phyloP scores from a whole-genome alignment of 2,888 invertebrate genomes.

The Crematogaster levior region DNA sequence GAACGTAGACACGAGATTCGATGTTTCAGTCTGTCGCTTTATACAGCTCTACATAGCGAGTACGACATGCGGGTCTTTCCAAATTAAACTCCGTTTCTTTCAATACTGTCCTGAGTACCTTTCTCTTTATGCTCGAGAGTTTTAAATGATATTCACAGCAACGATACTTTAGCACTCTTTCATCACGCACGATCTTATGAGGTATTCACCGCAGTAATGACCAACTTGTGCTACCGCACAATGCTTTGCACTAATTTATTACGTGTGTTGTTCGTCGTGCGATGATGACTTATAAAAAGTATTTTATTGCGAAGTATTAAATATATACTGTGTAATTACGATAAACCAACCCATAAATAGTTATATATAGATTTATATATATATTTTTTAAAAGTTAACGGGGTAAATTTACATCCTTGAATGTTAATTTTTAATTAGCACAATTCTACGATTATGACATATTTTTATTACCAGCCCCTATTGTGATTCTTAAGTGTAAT shows the following conservation, averaged over 20 bases:
- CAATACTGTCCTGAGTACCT: constrained; percentile 34
- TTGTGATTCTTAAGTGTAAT: constrained; percentile 3
- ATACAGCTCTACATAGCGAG: constrained; percentile 56
- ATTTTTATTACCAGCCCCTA: background rate
- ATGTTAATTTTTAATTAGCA: constrained; percentile 20
- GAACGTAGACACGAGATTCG: constrained; percentile 52
- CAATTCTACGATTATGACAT: constrained; percentile 7
- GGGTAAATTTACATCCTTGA: constrained; percentile 14
- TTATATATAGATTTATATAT: constrained; percentile 7
- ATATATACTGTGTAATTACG: constrained; percentile 4
- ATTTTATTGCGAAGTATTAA: background rate
- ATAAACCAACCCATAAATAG: background rate
- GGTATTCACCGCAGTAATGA: constrained; percentile 42
- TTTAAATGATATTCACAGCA: constrained; percentile 45
- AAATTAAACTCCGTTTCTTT: constrained; percentile 22
- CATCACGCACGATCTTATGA: constrained; percentile 62
- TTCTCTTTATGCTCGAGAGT: constrained; percentile 44
- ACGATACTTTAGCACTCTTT: constrained; percentile 59
- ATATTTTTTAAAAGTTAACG: background rate
- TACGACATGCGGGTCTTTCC: constrained; percentile 37
- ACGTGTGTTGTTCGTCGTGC: background rate
- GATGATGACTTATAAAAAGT: background rate
- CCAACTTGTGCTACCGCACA: constrained; percentile 54
- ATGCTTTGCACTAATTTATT: constrained; percentile 66
- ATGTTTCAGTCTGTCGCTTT: constrained; percentile 55